phyloP scores from a whole-genome alignment of 1,140 invertebrate species.

The Listronotus oregonensis region DNA sequence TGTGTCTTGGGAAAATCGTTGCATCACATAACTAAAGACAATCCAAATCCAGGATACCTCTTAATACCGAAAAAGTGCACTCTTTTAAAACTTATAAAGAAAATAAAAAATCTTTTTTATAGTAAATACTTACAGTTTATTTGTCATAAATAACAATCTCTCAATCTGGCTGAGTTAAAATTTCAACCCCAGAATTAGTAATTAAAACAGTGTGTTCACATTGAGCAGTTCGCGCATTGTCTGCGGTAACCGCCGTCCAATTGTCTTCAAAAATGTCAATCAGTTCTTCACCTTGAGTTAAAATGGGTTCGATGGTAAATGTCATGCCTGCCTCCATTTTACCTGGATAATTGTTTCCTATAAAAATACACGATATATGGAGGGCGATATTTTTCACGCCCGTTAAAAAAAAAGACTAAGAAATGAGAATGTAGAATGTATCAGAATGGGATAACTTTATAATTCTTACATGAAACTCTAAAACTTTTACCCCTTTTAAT shows the following conservation, averaged over 20 bases:
- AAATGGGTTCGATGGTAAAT: constrained; percentile 92
- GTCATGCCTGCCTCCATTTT: constrained; percentile 87
- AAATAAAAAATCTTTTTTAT: not conserved
- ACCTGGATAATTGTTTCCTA: constrained; percentile 73
- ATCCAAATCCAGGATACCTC: no score
- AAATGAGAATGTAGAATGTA: no score
- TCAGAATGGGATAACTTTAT: no score
- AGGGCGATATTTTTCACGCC: no score
- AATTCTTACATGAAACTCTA: no score
- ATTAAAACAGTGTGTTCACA: constrained; percentile 91
- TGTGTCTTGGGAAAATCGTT: no score
- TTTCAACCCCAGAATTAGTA: constrained; percentile 71
- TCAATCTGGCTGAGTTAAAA: constrained; percentile 64
- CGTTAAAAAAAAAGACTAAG: no score
- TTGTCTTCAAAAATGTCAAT: constrained; percentile 79
- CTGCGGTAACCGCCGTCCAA: constrained; percentile 84
- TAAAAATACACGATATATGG: constrained; percentile 32
- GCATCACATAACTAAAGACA: no score
- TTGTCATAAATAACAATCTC: not conserved
- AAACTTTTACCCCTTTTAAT: no score
- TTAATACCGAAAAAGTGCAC: no score
- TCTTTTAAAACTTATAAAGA: no score
- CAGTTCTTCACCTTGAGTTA: constrained; percentile 73
- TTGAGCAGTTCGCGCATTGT: constrained; percentile 83
- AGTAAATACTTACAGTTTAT: constrained; percentile 12